These are phyloP conservation scores for Epistrophella euchroma DNA, from an alignment of 2,888 invertebrate species.

Conservation along the genomic window DNA sequence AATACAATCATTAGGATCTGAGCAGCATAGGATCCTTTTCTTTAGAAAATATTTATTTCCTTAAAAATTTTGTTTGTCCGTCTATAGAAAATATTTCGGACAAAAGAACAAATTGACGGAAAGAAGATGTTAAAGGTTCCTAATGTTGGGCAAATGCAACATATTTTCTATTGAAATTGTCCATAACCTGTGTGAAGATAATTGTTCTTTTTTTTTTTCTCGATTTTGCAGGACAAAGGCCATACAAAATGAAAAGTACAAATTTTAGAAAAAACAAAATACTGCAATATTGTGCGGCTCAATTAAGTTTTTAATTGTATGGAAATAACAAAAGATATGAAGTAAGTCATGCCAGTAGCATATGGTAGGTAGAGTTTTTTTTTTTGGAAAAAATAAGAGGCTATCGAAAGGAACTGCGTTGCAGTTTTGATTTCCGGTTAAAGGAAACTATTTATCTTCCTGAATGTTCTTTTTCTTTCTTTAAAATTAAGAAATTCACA, in stretches of 20 bases:
- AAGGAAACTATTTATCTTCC: constrained; percentile 10
- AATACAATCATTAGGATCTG: constrained; percentile 65
- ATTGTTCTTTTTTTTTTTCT: constrained; percentile 33
- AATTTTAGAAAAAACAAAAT: constrained; percentile 18
- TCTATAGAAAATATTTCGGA: constrained; percentile 20
- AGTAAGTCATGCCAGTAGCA: constrained; percentile 48
- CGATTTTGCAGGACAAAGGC: constrained; percentile 48
- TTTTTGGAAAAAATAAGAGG: constrained; percentile 16
- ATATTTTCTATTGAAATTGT: constrained; percentile 13
- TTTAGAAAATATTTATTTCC: not conserved
- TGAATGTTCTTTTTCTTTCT: constrained; percentile 7
- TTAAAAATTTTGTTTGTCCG: constrained; percentile 6
- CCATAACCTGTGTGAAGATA: constrained; percentile 42
- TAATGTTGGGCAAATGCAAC: constrained; percentile 67
- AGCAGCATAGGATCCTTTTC: constrained; percentile 9
- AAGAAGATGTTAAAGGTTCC: constrained; percentile 62
- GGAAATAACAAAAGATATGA: constrained; percentile 17
- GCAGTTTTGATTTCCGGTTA: constrained; percentile 39
- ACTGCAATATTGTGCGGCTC: constrained; percentile 60
- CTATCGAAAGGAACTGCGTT: constrained; percentile 4
- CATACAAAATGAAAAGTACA: constrained; percentile 18
- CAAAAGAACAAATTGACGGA: constrained; percentile 64
- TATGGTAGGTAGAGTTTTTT: constrained; percentile 26
- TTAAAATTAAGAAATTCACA: constrained; percentile 34
- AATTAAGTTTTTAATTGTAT: constrained; percentile 66